Evolutionary conservation across 2,797 vertebrate genomes (phyloP), one percentile per base, ranked within the genome.

Genomic region (Huso huso): DNA sequence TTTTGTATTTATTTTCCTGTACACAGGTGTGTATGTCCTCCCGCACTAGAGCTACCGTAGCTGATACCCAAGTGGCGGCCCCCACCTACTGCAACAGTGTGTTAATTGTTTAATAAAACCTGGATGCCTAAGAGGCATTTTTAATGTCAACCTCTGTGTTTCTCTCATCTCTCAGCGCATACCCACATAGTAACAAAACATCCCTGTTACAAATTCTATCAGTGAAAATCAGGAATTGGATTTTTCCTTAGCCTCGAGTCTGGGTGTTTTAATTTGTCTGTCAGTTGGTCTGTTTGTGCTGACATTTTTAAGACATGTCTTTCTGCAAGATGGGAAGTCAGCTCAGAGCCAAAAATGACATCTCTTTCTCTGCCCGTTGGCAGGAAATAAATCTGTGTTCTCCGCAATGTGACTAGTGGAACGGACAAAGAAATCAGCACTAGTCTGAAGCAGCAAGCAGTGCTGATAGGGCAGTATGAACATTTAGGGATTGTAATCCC

Each of bases 261-360:
- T 18, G 18, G 1, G 55, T 12, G 11, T 58, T 18, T 58, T 48
- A 71, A 73, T 72, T 77, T 74, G 68, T n/a, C n/a, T n/a, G n/a
- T 78, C 73, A 72, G 76, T 72, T 68, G 75, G 71, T 37, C 55
- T 12, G 18, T 37, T 13, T 68, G 67, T 58, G 72, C 75, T 81
- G 79, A 82, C 65, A 66, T 74, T 72, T 65, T 15, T 11, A 9
- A 0, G 49, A 62, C 48, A 23, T 13, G 18, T 57, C 18, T 48
- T 55, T 58, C 64, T 9, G 53, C 61, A 52, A 63, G 58, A 23
- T 63, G 66, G n/a, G 52, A 59, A 69, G 53, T 66, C 62, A 57
- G 64, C 50, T n/a, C 48, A 10, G 3, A 58, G 72, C 51, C 63
- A 11, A 53, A 64, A 71, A 75, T 66, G 10, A 70, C 57, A 57